Percentiles rank a stretch among this genome's conserved stretches.
Conservation (phyloP, 2,888 invertebrate genomes). For the Andrena dorsata region DNA sequence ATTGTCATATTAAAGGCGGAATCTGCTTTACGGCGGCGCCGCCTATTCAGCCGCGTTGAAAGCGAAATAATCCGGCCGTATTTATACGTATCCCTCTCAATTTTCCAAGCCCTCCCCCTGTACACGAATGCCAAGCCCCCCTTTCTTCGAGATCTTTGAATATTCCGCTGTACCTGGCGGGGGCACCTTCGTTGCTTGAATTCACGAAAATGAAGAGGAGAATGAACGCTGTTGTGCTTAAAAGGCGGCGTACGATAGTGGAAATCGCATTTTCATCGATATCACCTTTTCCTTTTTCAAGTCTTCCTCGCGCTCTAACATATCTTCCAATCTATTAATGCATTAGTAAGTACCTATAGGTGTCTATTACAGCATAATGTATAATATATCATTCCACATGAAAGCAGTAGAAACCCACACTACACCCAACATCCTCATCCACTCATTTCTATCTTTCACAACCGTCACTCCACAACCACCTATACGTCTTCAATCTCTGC, state of each 20-base stretch:
- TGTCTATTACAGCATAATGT: too few relatives aligned
- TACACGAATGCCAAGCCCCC: neutral
- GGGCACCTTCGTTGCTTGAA: neutral
- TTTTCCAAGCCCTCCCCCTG: neutral
- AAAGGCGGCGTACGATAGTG: too few relatives aligned
- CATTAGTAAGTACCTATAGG: too few relatives aligned
- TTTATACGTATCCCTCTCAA: slow-evolving; percentile 15
- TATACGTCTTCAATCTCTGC: neutral
- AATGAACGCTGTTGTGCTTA: neutral
- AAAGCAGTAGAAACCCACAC: too few relatives aligned
- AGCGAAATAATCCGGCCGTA: slow-evolving; percentile 27
- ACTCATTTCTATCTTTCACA: too few relatives aligned
- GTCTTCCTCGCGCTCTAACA: too few relatives aligned
- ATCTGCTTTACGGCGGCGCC: slow-evolving; percentile 28
- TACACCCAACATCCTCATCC: too few relatives aligned
- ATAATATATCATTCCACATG: too few relatives aligned
- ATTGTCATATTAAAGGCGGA: slow-evolving; percentile 59
- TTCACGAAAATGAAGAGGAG: neutral
- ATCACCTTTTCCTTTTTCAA: too few relatives aligned
- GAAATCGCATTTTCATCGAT: too few relatives aligned
- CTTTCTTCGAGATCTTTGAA: neutral
- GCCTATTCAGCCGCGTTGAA: slow-evolving; percentile 11
- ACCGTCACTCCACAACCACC: neutral
- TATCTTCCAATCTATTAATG: too few relatives aligned
- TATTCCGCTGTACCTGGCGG: neutral